These are phyloP conservation scores for Amphipyra tragopoginis DNA, from an alignment of 2,888 invertebrate species.

Conservation along the genomic window DNA sequence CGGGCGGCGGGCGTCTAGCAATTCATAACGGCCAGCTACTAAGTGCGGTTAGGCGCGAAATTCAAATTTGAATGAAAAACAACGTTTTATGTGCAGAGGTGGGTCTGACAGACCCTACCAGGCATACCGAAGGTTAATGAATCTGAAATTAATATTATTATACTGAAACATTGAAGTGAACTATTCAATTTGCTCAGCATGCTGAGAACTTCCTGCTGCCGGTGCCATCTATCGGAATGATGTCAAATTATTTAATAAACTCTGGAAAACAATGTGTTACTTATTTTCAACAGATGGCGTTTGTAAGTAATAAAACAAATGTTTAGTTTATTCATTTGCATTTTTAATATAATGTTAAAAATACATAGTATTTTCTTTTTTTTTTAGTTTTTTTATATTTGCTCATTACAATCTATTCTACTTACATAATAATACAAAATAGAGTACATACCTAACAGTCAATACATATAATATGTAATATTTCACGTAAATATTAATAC, in stretches of 20 bases:
- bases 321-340: not conserved
- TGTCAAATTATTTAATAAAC: not conserved
- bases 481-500: slow-evolving; percentile 8
- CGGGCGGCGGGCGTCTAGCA: too few species aligned
- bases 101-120: too few species aligned
- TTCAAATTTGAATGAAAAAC: too few species aligned
- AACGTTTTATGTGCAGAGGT: too few species aligned
- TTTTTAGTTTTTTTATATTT: slow-evolving; percentile 68
- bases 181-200: not conserved
- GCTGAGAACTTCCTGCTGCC: not conserved
- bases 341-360: slow-evolving; percentile 23
- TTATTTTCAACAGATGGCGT: slow-evolving; percentile 20
- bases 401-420: slow-evolving; percentile 74
- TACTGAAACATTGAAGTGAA: too few species aligned
- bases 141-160: too few species aligned
- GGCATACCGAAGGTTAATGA: too few species aligned
- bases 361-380: slow-evolving; percentile 46
- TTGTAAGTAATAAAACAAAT: not conserved
- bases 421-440: slow-evolving; percentile 68
- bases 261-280: not conserved
- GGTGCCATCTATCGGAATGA: slow-evolving; percentile 28
- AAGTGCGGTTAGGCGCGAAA: too few species aligned
- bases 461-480: slow-evolving; percentile 44
- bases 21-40: too few species aligned
- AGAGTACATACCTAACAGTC: slow-evolving; percentile 44